These are phyloP conservation scores for Paguma larvata DNA, from an alignment of 2,797 vertebrate species.

Conservation along the genomic window DNA sequence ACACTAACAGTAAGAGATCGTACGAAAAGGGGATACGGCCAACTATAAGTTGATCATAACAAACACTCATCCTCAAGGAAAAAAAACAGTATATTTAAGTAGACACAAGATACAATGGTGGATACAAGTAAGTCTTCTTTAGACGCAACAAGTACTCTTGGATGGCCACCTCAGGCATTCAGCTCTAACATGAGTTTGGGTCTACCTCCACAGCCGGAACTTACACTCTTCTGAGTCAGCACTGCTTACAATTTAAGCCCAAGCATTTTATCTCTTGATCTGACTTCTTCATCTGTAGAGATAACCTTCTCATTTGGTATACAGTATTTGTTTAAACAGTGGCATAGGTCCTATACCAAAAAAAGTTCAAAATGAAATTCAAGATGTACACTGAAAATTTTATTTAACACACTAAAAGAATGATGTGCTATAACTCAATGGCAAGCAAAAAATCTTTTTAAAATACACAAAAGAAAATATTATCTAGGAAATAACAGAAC, in stretches of 20 bases:
- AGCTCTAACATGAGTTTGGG: not conserved
- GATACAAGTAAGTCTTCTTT: not conserved
- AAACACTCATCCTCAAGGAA: conserved; percentile 12
- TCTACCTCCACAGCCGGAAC: not conserved
- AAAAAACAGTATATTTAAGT: not conserved
- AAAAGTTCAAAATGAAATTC: conserved; percentile 52
- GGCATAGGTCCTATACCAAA: not conserved
- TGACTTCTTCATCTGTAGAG: not conserved
- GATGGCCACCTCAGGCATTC: not conserved
- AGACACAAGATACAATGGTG: not conserved
- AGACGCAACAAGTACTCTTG: not conserved
- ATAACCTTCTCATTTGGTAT: not conserved
- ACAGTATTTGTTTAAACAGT: not conserved
- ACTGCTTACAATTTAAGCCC: not conserved
- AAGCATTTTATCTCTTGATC: not conserved
- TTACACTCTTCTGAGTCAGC: not conserved
- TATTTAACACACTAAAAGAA: not conserved
- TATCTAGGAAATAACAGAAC: conserved; percentile 25
- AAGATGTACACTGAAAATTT: not conserved
- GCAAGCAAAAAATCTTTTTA: not conserved
- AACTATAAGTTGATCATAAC: not conserved
- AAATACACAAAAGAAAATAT: not conserved
- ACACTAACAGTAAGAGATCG: not conserved
- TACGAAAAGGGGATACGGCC: not conserved
- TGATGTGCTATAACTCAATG: not conserved